Base-by-base conservation (phyloP, 2,888 invertebrate species). In the Agonum fuliginosum region DNA sequence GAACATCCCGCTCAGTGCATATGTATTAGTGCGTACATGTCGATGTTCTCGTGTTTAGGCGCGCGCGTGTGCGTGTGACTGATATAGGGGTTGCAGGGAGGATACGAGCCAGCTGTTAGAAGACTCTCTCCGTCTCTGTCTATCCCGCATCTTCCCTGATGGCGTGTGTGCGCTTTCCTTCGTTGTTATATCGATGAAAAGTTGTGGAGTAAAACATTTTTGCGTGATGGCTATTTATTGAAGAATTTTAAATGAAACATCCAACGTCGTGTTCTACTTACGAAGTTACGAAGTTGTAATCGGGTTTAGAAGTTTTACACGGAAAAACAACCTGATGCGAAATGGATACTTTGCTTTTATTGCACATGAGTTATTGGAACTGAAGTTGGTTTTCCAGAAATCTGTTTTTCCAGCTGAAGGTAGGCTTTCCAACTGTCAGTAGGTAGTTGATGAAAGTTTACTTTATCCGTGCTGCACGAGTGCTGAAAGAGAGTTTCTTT, bases 181-280 rank as follows among this genome's bases (percentile, higher is more conserved):
- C 37, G 37, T 10, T 37, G 12, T 37, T 37, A 37, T 24, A 54
- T 54, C 54, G 54, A 54, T 54, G 20, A 54, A 54, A 54, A 54
- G 22, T 54, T 54, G 37, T 1, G 10, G 22, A 54, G 54, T 20
- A 54, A 22, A 54, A 24, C n/a, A 10, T 54, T 54, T 54, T 54
- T 54, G 54, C 54, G 24, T 54, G 54, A 10, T 54, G 54, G 54
- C 37, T 6, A 37, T 54, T 54, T 54, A 54, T 37, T 54, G 48
- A 54, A 54, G 54, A 54, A 54, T 54, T 54, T 22, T 54, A 54
- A 54, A 54, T 54, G 54, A 54, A 54, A 54, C 54, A 22, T 54
- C 22, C 24, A n/a, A n/a, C n/a, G n/a, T n/a, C 24, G 22, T 22
- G 22, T 54, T 54, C 37, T 8, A 37, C n/a, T 37, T 37, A 37